phyloP scores from a whole-genome alignment of 2,888 invertebrate species.

The Caenorhabditis wallacei region DNA sequence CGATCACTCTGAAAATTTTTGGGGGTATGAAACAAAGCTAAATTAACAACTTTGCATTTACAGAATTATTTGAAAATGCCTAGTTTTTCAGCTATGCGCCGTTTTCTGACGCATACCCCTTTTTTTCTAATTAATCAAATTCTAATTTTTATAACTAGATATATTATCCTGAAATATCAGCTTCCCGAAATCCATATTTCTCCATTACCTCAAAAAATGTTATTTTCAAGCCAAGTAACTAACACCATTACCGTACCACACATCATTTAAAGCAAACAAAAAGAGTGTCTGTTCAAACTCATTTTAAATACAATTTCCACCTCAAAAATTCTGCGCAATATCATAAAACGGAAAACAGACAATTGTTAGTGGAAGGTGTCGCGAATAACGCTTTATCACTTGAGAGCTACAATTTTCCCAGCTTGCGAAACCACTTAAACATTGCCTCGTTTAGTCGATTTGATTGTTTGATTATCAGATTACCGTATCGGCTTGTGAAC shows the following conservation, averaged over 20 bases:
- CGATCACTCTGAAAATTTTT: no score
- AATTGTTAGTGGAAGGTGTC: conserved; percentile 26
- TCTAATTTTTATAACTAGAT: no score
- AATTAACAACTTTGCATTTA: no score
- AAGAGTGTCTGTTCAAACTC: conserved; percentile 58
- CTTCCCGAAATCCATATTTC: no score
- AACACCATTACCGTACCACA: conserved; percentile 41
- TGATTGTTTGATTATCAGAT: conserved; percentile 55
- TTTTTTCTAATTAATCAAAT: no score
- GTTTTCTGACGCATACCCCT: no score
- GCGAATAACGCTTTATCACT: conserved; percentile 60
- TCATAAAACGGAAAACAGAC: conserved; percentile 14
- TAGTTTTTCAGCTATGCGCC: no score
- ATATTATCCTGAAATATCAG: no score
- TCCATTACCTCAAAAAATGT: no score
- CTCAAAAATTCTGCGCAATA: conserved; percentile 52
- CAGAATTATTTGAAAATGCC: no score
- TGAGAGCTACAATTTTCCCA: conserved; percentile 61
- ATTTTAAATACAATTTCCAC: conserved; percentile 52
- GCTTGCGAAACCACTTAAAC: conserved; percentile 65
- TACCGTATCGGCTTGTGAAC: conserved; percentile 58
- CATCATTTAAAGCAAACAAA: conserved; percentile 47
- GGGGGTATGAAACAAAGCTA: no score
- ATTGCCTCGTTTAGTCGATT: conserved; percentile 22
- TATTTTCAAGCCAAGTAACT: conserved; percentile 21